Percentiles rank a stretch among this genome's conserved stretches.
phyloP scores from a whole-genome alignment of 2,888 invertebrate genomes.

The Leptothorax acervorum region DNA sequence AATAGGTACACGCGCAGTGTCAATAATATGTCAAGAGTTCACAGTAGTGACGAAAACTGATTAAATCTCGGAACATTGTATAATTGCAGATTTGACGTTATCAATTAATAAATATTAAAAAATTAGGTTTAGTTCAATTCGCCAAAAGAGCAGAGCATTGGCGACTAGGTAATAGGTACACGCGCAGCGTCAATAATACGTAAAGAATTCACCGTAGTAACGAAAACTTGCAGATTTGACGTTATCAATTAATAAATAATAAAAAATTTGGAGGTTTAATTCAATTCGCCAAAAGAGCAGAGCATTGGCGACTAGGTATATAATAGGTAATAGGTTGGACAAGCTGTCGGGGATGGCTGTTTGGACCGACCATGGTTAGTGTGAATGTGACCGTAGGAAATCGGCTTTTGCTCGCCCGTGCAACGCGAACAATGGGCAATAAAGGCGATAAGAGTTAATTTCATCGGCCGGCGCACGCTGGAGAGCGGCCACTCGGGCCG shows the following conservation, averaged over 20 bases:
- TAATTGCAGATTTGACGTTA: too few relatives aligned
- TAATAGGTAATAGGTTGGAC: background rate
- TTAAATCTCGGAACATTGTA: too few relatives aligned
- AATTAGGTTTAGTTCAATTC: too few relatives aligned
- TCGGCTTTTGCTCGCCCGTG: slow-evolving; percentile 20
- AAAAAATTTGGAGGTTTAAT: background rate
- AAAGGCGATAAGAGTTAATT: slow-evolving; percentile 67
- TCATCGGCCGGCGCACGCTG: slow-evolving; percentile 32
- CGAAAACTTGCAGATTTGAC: too few relatives aligned
- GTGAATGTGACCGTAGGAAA: slow-evolving; percentile 29
- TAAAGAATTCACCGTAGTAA: too few relatives aligned
- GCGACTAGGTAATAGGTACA: too few relatives aligned
- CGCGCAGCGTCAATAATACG: too few relatives aligned
- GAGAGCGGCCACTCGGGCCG: slow-evolving; percentile 22
- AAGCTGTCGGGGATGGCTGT: background rate
- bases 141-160: too few relatives aligned
- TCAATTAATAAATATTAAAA: too few relatives aligned
- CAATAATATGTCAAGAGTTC: too few relatives aligned
- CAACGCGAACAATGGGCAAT: slow-evolving; percentile 57
- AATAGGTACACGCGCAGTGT: background rate
- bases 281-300: background rate
- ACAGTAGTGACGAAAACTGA: too few relatives aligned
- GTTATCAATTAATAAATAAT: background rate
- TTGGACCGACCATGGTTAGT: background rate
- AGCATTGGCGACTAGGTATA: background rate